These are phyloP conservation scores for Centropus unirufus DNA, from an alignment of 2,113 vertebrate genomes.

Conservation along the genomic window DNA sequence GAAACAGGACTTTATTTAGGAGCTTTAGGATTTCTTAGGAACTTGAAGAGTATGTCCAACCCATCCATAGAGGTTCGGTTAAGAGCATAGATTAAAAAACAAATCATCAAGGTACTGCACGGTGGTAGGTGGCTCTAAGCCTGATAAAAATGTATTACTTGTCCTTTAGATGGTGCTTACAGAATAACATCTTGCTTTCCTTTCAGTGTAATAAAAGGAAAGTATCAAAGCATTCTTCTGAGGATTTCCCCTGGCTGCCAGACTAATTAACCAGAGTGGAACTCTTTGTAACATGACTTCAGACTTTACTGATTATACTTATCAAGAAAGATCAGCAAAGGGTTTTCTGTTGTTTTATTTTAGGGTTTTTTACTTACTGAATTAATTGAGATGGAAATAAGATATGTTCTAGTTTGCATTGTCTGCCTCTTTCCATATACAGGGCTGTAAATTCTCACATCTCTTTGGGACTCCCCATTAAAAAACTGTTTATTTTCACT, in stretches of 20 bases:
- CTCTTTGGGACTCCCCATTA: background rate
- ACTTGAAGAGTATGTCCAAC: background rate
- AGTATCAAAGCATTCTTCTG: background rate
- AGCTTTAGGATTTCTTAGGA: background rate
- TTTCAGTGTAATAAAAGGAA: background rate
- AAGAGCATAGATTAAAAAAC: background rate
- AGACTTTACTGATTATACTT: background rate
- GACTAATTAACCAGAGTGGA: slow-evolving; percentile 6
- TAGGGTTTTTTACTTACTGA: background rate
- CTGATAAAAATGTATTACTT: background rate
- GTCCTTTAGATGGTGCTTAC: background rate
- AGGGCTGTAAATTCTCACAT: background rate
- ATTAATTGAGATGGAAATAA: background rate
- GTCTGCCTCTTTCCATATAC: background rate
- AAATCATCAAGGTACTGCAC: background rate
- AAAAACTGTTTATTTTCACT: background rate
- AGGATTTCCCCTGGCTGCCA: background rate
- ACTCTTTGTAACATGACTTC: background rate
- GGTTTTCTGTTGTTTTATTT: background rate
- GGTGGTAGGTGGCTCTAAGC: background rate
- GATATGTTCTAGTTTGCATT: background rate
- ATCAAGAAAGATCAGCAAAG: background rate
- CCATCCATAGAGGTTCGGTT: background rate
- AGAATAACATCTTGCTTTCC: background rate
- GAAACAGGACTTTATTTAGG: background rate